Conservation (phyloP, 30 jellyfish, hydroid and myxozoan species). For the Chironex yamaguchii region DNA sequence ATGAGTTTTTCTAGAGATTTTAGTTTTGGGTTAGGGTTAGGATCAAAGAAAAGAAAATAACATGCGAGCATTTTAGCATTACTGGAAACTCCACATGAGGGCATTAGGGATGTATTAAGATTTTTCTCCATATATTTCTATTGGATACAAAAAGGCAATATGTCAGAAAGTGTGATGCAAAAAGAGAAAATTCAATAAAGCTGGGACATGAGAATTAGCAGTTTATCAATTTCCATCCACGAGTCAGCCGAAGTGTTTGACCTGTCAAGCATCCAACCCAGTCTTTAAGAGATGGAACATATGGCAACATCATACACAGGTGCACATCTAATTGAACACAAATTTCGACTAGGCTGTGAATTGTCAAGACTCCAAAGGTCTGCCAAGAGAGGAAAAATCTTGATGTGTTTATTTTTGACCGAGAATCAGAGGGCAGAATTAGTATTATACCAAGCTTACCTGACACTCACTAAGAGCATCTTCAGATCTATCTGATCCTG, state of each 20-base stretch:
- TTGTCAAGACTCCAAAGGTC: not conserved
- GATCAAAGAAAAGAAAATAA: too few species aligned
- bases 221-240: not conserved
- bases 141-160: too few species aligned
- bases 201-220: not conserved
- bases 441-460: not conserved
- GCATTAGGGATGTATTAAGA: too few species aligned
- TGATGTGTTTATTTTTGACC: not conserved
- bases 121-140: too few species aligned
- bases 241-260: not conserved
- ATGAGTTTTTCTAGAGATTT: too few species aligned
- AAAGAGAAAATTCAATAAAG: not conserved
- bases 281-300: not conserved
- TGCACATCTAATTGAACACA: not conserved
- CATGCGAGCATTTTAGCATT: too few species aligned
- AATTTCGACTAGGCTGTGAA: not conserved
- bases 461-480: not conserved
- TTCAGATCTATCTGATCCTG: not conserved
- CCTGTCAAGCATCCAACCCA: not conserved
- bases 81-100: too few species aligned
- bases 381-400: not conserved
- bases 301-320: not conserved
- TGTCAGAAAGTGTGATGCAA: too few species aligned
- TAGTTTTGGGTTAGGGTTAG: too few species aligned
- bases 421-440: not conserved